Evolutionary conservation across 2,888 invertebrate species (phyloP), one percentile per base, ranked within the genome.

Genomic region (Pteria penguin): DNA sequence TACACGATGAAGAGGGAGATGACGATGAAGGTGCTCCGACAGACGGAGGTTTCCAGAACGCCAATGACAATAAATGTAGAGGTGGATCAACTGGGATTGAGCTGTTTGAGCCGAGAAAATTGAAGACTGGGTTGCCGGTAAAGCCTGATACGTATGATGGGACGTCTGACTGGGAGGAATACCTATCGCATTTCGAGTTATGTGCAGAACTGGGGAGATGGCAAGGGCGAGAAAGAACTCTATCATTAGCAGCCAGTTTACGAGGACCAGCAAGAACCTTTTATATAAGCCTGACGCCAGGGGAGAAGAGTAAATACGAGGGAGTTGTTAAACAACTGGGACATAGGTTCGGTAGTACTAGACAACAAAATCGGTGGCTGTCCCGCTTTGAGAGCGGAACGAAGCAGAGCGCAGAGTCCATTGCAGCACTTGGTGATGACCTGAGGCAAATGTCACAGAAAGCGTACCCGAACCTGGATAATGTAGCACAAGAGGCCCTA

Each of bases 361-460:
- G 67, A 11, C 75, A 75, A 14, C 66, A 70, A 24, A 63, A 36
- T 8, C n/a, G 70, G 14, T 75, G 70, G 70, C 24, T 75, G 18
- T 36, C 65, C 1, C 55, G 63, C n/a, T 66, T 75, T 58, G 71
- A 75, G 31, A 36, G 65, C 2, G 29, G 71, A 8, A 29, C 1
- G 11, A 58, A 61, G 14, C 14, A 26, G 8, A 31, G 36, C 32
- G 61, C 32, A 1, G 75, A 75, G 24, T 32, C 71, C 0, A 66
- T 71, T 27, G 67, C 71, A 2, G 32, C 66, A 14, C 52, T 75
- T 58, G 75, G 71, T 24, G 75, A 75, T 58, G 75, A 75, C 36
- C 57, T 69, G 14, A 32, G 69, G 5, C 63, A 62, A 11, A 11
- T 73, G n/a, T 55, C 67, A 1, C 60, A 60, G 31, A 67, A 32